Evolutionary conservation across 2,797 vertebrate genomes (phyloP).

Genomic region (Pogonophryne albipinna): DNA sequence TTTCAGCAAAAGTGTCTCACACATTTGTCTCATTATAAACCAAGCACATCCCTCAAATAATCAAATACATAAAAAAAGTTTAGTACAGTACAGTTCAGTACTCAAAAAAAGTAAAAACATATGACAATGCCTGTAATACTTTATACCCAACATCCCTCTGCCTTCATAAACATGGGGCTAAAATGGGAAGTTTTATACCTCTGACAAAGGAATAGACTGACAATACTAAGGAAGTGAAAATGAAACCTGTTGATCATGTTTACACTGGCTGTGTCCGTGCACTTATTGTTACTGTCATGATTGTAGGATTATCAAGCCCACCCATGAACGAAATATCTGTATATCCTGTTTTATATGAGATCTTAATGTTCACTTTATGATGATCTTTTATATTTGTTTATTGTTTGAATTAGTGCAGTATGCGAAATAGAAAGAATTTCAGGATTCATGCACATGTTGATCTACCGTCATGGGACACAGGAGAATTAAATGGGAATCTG

Average conservation of each 20-base stretch:
- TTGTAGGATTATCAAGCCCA: neutral
- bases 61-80: neutral
- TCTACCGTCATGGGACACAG: constrained; percentile 41
- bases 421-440: constrained; percentile 18
- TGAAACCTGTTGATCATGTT: constrained; percentile 37
- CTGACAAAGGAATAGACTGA: constrained; percentile 31
- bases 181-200: constrained; percentile 58
- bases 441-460: constrained; percentile 34
- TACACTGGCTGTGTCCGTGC: constrained; percentile 8
- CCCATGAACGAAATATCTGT: neutral
- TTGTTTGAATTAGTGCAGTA: neutral
- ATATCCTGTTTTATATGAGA: neutral
- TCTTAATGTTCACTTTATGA: neutral
- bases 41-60: neutral
- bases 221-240: constrained; percentile 66
- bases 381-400: neutral
- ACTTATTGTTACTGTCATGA: constrained; percentile 10
- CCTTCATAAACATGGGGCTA: constrained; percentile 13
- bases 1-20: constrained; percentile 10
- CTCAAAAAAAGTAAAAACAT: too few species aligned
- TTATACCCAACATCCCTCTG: constrained; percentile 3
- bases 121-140: neutral
- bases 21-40: constrained; percentile 1
- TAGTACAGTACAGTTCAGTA: too few species aligned
- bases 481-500: constrained; percentile 70